These are phyloP conservation scores for Ceratitis capitata DNA, from an alignment of 1,140 invertebrate species.

Conservation along the genomic window DNA sequence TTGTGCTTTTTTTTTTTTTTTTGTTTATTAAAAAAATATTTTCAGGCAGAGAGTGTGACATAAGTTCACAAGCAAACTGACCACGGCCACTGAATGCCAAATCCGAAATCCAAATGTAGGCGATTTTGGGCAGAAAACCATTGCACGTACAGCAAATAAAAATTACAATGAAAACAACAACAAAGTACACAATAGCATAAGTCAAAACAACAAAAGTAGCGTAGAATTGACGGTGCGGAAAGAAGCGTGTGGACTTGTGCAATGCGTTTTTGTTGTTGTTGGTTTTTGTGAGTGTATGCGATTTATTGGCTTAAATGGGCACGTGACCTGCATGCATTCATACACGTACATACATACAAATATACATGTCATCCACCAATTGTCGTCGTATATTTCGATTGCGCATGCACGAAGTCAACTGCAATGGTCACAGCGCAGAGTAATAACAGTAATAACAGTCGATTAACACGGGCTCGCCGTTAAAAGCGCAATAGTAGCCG, in stretches of 20 bases:
- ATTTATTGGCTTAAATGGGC: slow-evolving; percentile 31
- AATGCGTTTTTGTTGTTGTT: too few relatives aligned
- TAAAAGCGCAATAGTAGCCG: not conserved
- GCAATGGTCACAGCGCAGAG: too few relatives aligned
- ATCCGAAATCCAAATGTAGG: not conserved
- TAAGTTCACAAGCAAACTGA: slow-evolving; percentile 33
- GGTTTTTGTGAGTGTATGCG: not conserved
- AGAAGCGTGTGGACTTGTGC: not conserved
- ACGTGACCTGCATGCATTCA: not conserved
- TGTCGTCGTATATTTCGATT: not conserved
- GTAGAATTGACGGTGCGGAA: not conserved
- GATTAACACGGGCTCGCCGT: not conserved
- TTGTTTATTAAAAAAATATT: not conserved
- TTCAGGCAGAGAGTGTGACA: slow-evolving; percentile 13
- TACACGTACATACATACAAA: not conserved
- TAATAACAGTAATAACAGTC: too few relatives aligned
- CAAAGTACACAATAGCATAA: not conserved
- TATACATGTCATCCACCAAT: too few relatives aligned
- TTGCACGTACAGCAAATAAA: not conserved
- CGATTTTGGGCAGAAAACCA: not conserved
- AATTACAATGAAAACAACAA: not conserved
- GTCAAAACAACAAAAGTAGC: not conserved
- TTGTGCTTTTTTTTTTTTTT: not conserved
- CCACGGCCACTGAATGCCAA: slow-evolving; percentile 24
- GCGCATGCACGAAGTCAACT: not conserved